phyloP scores from a whole-genome alignment of 1,140 invertebrate species.

The Carcinoscorpius rotundicauda region DNA sequence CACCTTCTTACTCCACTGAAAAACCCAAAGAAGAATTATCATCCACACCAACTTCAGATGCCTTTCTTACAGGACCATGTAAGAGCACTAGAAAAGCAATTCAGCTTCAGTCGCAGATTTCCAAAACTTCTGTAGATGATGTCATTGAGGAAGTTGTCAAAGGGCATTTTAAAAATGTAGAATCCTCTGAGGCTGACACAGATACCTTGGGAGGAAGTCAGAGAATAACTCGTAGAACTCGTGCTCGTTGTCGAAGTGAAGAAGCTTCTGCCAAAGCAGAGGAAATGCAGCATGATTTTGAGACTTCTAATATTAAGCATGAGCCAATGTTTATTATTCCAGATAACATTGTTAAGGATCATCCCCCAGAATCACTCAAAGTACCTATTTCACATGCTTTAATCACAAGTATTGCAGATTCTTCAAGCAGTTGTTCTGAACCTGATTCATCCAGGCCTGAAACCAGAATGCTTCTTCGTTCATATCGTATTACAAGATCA shows the following conservation, averaged over 20 bases:
- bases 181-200: slow-evolving; percentile 1
- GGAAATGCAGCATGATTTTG: not conserved
- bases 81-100: slow-evolving; percentile 51
- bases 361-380: not conserved
- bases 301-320: slow-evolving; percentile 14
- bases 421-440: not conserved
- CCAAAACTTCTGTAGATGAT: slow-evolving; percentile 57
- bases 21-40: slow-evolving; percentile 7
- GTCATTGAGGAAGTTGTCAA: slow-evolving; percentile 72
- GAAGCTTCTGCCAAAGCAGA: slow-evolving; percentile 15
- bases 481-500: slow-evolving; percentile 17
- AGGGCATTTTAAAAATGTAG: slow-evolving; percentile 30
- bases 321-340: slow-evolving; percentile 18
- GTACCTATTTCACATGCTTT: too few species aligned
- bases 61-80: slow-evolving; percentile 1
- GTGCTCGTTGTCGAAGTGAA: slow-evolving; percentile 24
- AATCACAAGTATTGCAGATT: too few species aligned
- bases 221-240: slow-evolving; percentile 17
- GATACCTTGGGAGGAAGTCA: not conserved
- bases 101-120: slow-evolving; percentile 31
- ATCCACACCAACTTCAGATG: slow-evolving; percentile 2
- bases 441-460: slow-evolving; percentile 6
- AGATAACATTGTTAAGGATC: slow-evolving; percentile 17
- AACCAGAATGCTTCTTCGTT: slow-evolving; percentile 7
- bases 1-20: slow-evolving; percentile 10